Evolutionary conservation across 2,797 vertebrate genomes (phyloP), one percentile per base, ranked within the genome.

Genomic region (Acrossocheilus wenchowensis): DNA sequence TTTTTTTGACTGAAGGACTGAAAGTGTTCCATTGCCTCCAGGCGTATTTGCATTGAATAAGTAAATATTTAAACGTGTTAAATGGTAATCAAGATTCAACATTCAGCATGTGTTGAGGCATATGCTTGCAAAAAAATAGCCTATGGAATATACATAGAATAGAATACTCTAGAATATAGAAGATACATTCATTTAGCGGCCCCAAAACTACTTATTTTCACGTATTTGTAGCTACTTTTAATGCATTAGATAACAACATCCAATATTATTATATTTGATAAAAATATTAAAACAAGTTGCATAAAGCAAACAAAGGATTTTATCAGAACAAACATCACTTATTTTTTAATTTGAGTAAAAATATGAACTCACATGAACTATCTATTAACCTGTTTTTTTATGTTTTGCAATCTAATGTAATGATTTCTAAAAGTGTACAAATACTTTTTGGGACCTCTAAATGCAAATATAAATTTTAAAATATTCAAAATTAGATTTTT

Each of bases 1-100:
- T 45, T 45, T 62, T 34, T 64, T n/a, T 26, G 19, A 9, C 0
- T 9, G 19, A 10, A 78, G 10, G 26, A 34, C 10, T 48, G n/a
- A 81, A 66, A 34, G 19, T 50, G 57, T 23, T 10, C 2, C 15
- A 26, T 19, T 45, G 43, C 60, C 41, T 48, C 19, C 39, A 48
- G 26, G 30, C 1, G 3, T 23, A 81, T 81, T 50, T 66, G 60
- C 62, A 36, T 50, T 50, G 19, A 81, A 50, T 66, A 81, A 50
- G 30, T 36, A 8, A 81, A 50, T 84, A 83, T 69, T 71, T 74
- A 64, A 48, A 30, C 21, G 17, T 64, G 10, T 68, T 48, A 66
- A 80, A 81, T 48, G 11, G 62, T 36, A 50, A 84, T 64, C 12
- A 64, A 66, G 21, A 77, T 12, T 66, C 2, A 2, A 66, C 30